Conservation (phyloP, 2,113 vertebrate genomes). For the Narcine bancroftii region DNA sequence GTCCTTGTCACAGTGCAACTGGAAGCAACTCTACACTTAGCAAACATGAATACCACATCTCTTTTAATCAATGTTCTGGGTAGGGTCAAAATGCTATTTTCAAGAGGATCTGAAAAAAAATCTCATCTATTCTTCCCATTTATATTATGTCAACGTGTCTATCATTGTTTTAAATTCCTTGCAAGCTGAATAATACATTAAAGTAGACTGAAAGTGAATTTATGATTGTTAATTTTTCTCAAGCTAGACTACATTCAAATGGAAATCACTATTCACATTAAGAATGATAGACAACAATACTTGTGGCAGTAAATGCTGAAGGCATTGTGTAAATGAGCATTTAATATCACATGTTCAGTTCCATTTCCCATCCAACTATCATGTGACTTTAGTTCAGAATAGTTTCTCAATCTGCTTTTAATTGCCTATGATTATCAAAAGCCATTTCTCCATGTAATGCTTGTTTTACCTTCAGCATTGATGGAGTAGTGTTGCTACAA, state of each 20-base stretch:
- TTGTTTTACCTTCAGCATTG: constrained; percentile 7
- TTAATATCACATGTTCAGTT: background rate
- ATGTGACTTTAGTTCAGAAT: background rate
- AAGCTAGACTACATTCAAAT: no score
- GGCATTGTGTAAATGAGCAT: background rate
- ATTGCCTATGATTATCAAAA: background rate
- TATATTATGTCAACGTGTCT: background rate
- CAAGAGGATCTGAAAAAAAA: background rate
- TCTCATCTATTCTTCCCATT: background rate
- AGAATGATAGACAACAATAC: background rate
- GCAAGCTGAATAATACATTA: background rate
- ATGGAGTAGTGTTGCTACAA: background rate
- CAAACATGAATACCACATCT: background rate
- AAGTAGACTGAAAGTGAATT: background rate
- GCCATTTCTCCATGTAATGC: background rate
- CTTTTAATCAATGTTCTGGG: background rate
- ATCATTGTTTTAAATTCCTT: background rate
- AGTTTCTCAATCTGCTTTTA: constrained; percentile 19
- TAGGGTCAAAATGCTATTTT: background rate
- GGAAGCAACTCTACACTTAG: background rate
- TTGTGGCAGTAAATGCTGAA: background rate
- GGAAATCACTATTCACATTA: background rate
- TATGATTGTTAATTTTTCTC: background rate
- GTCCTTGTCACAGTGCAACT: background rate
- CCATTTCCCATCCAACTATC: background rate